Conservation (phyloP, 1,140 invertebrate species). For the Tachypleus tridentatus region DNA sequence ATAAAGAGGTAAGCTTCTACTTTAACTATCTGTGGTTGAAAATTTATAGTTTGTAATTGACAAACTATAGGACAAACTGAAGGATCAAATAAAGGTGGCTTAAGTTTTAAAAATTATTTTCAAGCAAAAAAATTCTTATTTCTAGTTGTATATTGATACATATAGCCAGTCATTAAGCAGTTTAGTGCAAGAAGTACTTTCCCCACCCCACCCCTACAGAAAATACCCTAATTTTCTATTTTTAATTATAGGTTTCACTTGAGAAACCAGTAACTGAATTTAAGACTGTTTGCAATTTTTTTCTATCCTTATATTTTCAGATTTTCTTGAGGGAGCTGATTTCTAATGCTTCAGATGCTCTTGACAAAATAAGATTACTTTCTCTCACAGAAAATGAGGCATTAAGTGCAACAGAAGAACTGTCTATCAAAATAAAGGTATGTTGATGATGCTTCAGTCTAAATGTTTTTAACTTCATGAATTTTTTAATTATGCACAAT, state of each 20-base stretch:
- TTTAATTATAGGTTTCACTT: conserved; percentile 56
- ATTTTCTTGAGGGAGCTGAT: conserved; percentile 97
- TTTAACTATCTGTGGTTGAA: background rate
- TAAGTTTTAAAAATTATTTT: too few relatives aligned
- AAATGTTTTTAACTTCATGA: background rate
- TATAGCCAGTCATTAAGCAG: too few relatives aligned
- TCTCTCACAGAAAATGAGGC: conserved; percentile 75
- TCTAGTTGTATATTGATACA: too few relatives aligned
- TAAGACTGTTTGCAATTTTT: conserved; percentile 63
- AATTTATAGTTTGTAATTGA: too few relatives aligned
- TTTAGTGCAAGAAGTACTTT: too few relatives aligned
- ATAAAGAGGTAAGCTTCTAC: conserved; percentile 62
- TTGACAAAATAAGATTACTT: conserved; percentile 88
- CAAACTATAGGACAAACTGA: too few relatives aligned
- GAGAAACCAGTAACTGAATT: conserved; percentile 99
- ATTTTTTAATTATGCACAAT: background rate
- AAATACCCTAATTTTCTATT: conserved; percentile 3
- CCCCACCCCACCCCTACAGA: background rate
- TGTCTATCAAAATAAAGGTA: conserved; percentile 82
- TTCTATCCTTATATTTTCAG: conserved; percentile 88
- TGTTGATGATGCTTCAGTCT: conserved; percentile 2
- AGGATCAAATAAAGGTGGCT: too few relatives aligned
- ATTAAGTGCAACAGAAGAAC: conserved; percentile 58
- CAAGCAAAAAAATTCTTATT: too few relatives aligned
- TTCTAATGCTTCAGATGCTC: conserved; percentile 76